Percentiles rank a stretch among this genome's conserved stretches.
Conservation (phyloP, 2,888 invertebrate species). For the Conus canariensis region DNA sequence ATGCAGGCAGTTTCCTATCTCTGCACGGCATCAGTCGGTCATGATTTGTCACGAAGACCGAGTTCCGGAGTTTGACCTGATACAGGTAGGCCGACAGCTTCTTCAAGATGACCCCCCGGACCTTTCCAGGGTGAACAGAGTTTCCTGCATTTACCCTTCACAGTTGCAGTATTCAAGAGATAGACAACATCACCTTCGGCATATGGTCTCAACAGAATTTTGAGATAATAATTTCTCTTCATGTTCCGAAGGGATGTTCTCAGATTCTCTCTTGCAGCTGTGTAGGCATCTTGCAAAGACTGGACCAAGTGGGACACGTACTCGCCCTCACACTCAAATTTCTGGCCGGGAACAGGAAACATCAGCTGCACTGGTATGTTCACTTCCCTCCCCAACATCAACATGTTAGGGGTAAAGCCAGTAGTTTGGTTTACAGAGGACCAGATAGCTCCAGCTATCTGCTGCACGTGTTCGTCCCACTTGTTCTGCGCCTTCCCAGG, state of each 20-base stretch:
- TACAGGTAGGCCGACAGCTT: no score
- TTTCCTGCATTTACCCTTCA: no score
- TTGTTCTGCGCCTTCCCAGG: background rate
- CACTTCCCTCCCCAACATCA: constrained; percentile 46
- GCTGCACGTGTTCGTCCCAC: background rate
- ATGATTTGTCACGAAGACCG: background rate
- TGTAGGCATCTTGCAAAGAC: no score
- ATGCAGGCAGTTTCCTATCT: background rate
- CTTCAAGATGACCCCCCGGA: no score
- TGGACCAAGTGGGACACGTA: background rate
- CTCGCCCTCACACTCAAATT: background rate
- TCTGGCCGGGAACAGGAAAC: background rate
- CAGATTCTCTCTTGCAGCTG: background rate
- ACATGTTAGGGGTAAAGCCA: constrained; percentile 46
- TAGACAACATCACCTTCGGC: no score
- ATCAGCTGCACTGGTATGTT: background rate
- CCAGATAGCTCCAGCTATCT: constrained; percentile 32
- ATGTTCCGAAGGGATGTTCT: background rate
- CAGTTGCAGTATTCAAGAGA: no score
- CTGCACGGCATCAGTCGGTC: background rate
- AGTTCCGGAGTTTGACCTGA: no score
- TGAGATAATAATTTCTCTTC: background rate
- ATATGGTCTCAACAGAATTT: no score
- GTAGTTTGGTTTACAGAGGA: constrained; percentile 41
- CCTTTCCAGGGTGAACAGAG: no score